Conservation (phyloP, 2,888 invertebrate genomes). For the Dyspetes luteomarginatus region DNA sequence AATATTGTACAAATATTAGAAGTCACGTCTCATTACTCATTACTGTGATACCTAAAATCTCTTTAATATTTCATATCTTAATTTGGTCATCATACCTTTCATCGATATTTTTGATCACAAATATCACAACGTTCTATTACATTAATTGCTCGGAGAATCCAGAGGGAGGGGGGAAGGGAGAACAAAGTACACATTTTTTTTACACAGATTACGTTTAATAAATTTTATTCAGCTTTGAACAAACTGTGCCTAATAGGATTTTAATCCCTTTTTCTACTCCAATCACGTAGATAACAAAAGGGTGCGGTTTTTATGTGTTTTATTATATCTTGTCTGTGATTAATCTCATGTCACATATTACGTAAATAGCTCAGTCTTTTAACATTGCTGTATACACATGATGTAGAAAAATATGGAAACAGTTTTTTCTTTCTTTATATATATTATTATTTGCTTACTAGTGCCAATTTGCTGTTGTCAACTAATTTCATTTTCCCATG, state of each 20-base stretch:
- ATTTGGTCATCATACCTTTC: no score
- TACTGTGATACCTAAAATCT: background rate
- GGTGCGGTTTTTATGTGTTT: constrained; percentile 45
- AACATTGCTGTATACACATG: constrained; percentile 33
- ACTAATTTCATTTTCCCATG: no score
- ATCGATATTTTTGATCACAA: background rate
- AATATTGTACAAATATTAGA: background rate
- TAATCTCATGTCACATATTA: constrained; percentile 22
- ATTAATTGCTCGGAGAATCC: no score
- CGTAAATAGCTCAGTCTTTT: constrained; percentile 54
- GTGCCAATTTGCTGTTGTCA: no score
- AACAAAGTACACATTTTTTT: constrained; percentile 23
- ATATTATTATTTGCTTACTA: no score
- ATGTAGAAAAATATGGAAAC: constrained; percentile 55
- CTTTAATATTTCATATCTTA: background rate
- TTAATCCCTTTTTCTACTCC: constrained; percentile 18
- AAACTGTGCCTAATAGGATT: constrained; percentile 34
- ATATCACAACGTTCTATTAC: no score
- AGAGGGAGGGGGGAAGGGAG: background rate
- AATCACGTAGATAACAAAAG: constrained; percentile 44
- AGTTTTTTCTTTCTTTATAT: no score
- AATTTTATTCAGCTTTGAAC: constrained; percentile 55
- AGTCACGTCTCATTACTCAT: background rate
- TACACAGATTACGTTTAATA: constrained; percentile 44
- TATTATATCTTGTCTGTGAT: background rate